Evolutionary conservation across 2,888 invertebrate genomes (phyloP).

Genomic region (Brachypterus glaber): DNA sequence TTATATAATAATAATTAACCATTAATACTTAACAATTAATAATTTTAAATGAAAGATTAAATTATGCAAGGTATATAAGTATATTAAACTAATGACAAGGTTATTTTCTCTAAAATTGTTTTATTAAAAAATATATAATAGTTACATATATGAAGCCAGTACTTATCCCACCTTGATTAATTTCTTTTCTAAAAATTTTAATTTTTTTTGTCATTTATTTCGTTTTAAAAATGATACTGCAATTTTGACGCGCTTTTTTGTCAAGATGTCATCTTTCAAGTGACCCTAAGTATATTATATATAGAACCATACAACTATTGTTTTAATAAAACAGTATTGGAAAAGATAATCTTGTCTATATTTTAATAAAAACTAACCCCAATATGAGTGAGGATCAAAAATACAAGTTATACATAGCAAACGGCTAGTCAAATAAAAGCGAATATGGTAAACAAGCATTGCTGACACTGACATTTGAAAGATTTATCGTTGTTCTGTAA

Average conservation of each 20-base stretch:
- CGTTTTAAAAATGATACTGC: too few species aligned
- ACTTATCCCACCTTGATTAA: too few species aligned
- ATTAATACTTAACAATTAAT: constrained; percentile 25
- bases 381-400: constrained; percentile 26
- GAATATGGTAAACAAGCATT: constrained; percentile 40
- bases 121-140: too few species aligned
- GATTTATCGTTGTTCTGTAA: constrained; percentile 43
- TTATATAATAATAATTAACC: constrained; percentile 29
- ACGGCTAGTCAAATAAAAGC: constrained; percentile 40
- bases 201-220: too few species aligned
- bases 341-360: constrained; percentile 14
- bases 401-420: constrained; percentile 31
- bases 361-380: constrained; percentile 12
- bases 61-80: constrained; percentile 23
- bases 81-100: constrained; percentile 12
- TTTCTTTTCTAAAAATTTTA: too few species aligned
- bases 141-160: too few species aligned
- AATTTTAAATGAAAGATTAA: constrained; percentile 28
- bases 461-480: constrained; percentile 38
- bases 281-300: too few species aligned
- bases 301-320: too few species aligned
- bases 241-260: too few species aligned
- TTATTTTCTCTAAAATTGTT: constrained; percentile 6
- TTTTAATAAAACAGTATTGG: too few species aligned
- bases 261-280: too few species aligned